Evolutionary conservation across 2,888 invertebrate genomes (phyloP), one percentile per base, ranked within the genome.

Genomic region (Drosophila pseudotakahashii): DNA sequence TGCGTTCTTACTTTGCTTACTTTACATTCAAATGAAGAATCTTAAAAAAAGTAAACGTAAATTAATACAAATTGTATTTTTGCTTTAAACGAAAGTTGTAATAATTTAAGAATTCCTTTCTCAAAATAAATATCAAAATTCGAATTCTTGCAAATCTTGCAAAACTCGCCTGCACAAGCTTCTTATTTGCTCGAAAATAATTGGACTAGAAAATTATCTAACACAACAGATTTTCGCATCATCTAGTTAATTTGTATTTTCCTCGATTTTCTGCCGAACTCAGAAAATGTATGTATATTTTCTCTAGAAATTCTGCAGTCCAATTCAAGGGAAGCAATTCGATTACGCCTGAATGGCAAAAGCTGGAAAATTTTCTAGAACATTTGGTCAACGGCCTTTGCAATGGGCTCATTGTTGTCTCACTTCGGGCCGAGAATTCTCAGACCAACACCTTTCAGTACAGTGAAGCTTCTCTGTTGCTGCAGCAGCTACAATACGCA

Each of bases 401-500:
- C 30, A 23, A 16, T 37, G 32, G 32, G 30, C 61, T 58, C 61
- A 62, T 61, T 61, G 62, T 60, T 60, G 48, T 47, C 41, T 32
- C 57, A 54, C 57, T 55, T 16, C 32, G 19, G 58, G 47, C 70
- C 70, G 16, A 70, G 70, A 69, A 41, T 55, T 67, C 70, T 32
- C 48, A 69, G 45, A 26, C 47, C 32, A 47, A 47, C 47, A 47
- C 47, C 47, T 68, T 37, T 44, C 14, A 32, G 59, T 32, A 42
- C 70, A 26, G 44, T 53, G 64, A n/a, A 67, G 68, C 62, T 32
- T 47, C 53, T 53, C 26, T 57, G 44, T 10, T 34, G 61, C 26
- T 47, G 44, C 10, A 26, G 61, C 39, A 41, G 48, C 53, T 72
- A 75, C 81, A 85, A 84, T 81, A 89, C 73, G 89, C 87, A 89